phyloP scores from a whole-genome alignment of 2,888 invertebrate species.

The Cataglyphis cursor region DNA sequence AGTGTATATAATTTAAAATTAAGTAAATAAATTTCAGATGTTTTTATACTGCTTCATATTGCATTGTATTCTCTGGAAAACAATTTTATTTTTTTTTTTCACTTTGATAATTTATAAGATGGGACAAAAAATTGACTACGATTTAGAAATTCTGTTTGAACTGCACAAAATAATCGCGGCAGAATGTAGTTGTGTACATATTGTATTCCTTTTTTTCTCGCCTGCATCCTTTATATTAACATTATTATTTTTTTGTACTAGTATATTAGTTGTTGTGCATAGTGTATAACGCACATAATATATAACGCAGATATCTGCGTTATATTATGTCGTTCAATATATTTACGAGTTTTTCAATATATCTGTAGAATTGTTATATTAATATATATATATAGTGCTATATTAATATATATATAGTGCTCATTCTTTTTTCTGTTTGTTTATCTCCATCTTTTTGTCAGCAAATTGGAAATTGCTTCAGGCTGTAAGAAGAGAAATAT shows the following conservation, averaged over 20 bases:
- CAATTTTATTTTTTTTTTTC: background rate
- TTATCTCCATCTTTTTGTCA: background rate
- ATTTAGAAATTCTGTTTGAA: constrained; percentile 26
- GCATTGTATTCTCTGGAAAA: background rate
- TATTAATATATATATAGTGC: background rate
- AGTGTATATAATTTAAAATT: background rate
- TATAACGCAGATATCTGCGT: background rate
- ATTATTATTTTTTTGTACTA: background rate
- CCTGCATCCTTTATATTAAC: constrained; percentile 3
- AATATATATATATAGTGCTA: background rate
- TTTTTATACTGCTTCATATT: background rate
- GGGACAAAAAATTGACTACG: background rate
- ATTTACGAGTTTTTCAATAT: background rate
- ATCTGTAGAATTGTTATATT: background rate
- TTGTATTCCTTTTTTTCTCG: background rate
- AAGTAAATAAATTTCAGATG: background rate
- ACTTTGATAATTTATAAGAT: background rate
- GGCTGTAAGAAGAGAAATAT: background rate
- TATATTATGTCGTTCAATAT: background rate
- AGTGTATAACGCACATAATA: no score
- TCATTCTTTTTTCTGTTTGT: background rate
- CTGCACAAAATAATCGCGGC: background rate
- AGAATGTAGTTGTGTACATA: constrained; percentile 20
- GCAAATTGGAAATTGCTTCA: background rate
- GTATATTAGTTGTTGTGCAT: background rate